phyloP scores from a whole-genome alignment of 2,888 invertebrate species.

The Sussaba pulchella region DNA sequence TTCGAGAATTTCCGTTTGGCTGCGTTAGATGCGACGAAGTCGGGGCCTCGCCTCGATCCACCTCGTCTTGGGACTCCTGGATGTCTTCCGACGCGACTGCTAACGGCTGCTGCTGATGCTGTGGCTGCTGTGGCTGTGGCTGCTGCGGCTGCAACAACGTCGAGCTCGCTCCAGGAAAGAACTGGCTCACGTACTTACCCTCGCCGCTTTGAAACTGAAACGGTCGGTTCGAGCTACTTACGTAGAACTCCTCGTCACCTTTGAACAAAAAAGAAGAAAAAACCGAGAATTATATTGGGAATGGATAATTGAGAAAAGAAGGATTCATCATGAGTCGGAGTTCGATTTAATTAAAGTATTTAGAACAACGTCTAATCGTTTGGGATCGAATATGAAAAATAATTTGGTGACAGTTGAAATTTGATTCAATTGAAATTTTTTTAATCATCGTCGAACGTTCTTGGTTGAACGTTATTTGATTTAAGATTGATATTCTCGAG shows the following conservation, averaged over 20 bases:
- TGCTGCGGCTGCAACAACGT: constrained; percentile 72
- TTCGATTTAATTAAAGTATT: no score
- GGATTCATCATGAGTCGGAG: no score
- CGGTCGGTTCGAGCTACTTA: constrained; percentile 90
- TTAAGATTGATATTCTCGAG: no score
- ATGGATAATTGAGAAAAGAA: no score
- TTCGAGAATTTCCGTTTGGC: constrained; percentile 43
- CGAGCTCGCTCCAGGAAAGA: constrained; percentile 88
- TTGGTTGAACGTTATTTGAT: no score
- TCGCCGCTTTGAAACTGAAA: constrained; percentile 86
- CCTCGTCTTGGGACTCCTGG: constrained; percentile 61
- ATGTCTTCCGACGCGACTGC: constrained; percentile 67
- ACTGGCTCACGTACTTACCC: constrained; percentile 87
- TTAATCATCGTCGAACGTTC: no score
- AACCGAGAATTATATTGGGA: background rate
- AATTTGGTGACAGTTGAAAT: no score
- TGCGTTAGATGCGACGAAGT: constrained; percentile 9
- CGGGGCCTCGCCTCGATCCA: constrained; percentile 37
- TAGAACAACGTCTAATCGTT: no score
- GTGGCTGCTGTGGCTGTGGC: constrained; percentile 67
- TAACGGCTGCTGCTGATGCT: constrained; percentile 62
- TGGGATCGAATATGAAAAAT: no score
- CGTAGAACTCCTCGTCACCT: constrained; percentile 89
- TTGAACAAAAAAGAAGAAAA: constrained; percentile 55
- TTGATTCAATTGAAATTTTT: no score